Percentiles rank a stretch among this genome's conserved stretches.
Evolutionary conservation across 1,140 invertebrate genomes (phyloP).

Genomic region (Tetraneura akinire): DNA sequence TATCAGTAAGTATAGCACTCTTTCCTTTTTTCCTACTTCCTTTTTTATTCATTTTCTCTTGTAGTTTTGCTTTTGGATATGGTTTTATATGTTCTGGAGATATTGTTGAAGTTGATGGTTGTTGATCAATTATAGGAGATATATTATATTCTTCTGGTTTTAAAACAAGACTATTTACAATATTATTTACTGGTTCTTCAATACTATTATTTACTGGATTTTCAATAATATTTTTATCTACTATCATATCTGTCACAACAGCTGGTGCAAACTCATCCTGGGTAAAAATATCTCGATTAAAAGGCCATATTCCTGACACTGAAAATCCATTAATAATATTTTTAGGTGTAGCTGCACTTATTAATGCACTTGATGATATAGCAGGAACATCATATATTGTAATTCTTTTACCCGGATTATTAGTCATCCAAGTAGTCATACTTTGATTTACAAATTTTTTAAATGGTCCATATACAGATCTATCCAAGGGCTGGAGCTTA

Average conservation of each 20-base stretch:
- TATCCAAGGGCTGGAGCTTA: conserved; percentile 61
- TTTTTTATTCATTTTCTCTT: conserved; percentile 10
- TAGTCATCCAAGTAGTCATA: conserved; percentile 56
- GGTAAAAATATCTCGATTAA: conserved; percentile 57
- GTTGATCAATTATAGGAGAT: background rate
- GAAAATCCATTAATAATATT: conserved; percentile 56
- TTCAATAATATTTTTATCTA: background rate
- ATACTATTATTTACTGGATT: background rate
- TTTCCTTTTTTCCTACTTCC: conserved; percentile 22
- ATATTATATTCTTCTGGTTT: background rate
- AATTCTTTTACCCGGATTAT: conserved; percentile 56
- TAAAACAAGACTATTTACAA: background rate
- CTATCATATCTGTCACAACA: background rate
- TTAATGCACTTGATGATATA: conserved; percentile 52
- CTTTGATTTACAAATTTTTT: conserved; percentile 55
- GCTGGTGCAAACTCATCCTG: conserved; percentile 52
- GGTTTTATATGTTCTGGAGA: background rate
- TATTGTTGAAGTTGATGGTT: background rate
- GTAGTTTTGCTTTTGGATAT: background rate
- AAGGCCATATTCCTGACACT: conserved; percentile 57
- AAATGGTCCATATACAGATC: conserved; percentile 58
- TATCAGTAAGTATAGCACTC: conserved; percentile 7
- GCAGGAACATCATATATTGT: conserved; percentile 57
- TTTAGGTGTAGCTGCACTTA: conserved; percentile 53
- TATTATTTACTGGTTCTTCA: background rate